A percentile compares a stretch with the other conserved stretches of the same genome.
These are phyloP conservation scores for Neodontobutis hainanensis DNA, from an alignment of 2,113 vertebrate genomes.

Conservation along the genomic window DNA sequence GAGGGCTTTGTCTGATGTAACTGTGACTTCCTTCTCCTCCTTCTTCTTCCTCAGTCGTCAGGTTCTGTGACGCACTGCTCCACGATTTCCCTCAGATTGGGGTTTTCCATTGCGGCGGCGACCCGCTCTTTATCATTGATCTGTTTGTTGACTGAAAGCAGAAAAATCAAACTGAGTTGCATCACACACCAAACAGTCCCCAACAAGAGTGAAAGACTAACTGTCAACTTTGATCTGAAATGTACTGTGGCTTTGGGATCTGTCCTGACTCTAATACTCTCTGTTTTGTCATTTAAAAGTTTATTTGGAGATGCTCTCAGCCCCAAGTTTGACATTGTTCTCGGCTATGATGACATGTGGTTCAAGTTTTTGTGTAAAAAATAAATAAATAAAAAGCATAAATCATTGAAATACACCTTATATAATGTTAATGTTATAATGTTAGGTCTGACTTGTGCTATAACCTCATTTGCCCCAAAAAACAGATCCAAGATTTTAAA, in stretches of 20 bases:
- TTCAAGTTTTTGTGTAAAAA: no score
- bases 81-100: conserved; percentile 92
- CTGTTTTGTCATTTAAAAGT: no score
- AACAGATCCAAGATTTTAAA: neutral
- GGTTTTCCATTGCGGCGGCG: conserved; percentile 98
- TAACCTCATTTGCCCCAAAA: no score
- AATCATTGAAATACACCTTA: no score
- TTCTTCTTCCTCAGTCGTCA: conserved; percentile 76
- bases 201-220: neutral
- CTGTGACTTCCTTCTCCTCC: neutral
- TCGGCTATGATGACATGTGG: no score
- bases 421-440: no score
- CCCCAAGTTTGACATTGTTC: no score
- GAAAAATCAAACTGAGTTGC: neutral
- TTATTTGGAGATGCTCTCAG: no score
- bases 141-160: conserved; percentile 93
- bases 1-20: neutral
- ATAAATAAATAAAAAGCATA: no score
- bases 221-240: neutral
- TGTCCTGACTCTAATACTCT: no score
- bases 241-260: no score
- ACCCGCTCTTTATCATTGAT: conserved; percentile 99
- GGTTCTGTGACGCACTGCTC: conserved; percentile 94
- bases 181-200: neutral
- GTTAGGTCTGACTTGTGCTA: no score